phyloP scores from a whole-genome alignment of 1,140 invertebrate species.

The Drosophila tristis region DNA sequence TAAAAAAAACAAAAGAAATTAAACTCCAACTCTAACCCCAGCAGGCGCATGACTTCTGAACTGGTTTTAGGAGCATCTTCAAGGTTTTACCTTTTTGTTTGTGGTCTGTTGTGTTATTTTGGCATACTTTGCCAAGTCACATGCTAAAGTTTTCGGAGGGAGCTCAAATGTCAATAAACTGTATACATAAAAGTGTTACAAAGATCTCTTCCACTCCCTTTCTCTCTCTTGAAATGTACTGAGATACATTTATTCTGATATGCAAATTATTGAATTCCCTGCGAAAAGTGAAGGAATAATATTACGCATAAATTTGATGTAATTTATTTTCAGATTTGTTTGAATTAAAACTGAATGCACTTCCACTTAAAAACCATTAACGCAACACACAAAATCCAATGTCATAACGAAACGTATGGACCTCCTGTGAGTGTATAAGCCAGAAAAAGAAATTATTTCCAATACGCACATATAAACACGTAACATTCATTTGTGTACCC shows the following conservation, averaged over 20 bases:
- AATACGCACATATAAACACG: slow-evolving; percentile 65
- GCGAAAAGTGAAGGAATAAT: too few relatives aligned
- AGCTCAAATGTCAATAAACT: too few relatives aligned
- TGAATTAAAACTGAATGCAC: too few relatives aligned
- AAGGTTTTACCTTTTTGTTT: slow-evolving; percentile 26
- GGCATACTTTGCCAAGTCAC: slow-evolving; percentile 15
- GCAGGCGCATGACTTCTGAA: slow-evolving; percentile 15
- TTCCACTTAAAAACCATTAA: slow-evolving; percentile 22
- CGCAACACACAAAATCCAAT: neutral
- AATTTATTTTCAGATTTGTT: too few relatives aligned
- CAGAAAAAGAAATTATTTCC: slow-evolving; percentile 40
- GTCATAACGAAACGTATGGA: neutral
- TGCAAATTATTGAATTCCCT: too few relatives aligned
- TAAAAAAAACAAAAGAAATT: neutral
- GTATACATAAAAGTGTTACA: too few relatives aligned
- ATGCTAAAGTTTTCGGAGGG: too few relatives aligned
- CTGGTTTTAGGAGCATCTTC: slow-evolving; percentile 28
- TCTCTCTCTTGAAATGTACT: too few relatives aligned
- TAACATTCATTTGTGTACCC: slow-evolving; percentile 65
- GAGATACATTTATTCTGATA: too few relatives aligned
- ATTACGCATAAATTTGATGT: slow-evolving; percentile 20
- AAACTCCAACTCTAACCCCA: slow-evolving; percentile 17
- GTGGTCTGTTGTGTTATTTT: neutral
- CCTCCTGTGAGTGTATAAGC: neutral
- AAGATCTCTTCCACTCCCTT: too few relatives aligned